phyloP scores from a whole-genome alignment of 1,140 invertebrate genomes.

The Pentalonia nigronervosa region DNA sequence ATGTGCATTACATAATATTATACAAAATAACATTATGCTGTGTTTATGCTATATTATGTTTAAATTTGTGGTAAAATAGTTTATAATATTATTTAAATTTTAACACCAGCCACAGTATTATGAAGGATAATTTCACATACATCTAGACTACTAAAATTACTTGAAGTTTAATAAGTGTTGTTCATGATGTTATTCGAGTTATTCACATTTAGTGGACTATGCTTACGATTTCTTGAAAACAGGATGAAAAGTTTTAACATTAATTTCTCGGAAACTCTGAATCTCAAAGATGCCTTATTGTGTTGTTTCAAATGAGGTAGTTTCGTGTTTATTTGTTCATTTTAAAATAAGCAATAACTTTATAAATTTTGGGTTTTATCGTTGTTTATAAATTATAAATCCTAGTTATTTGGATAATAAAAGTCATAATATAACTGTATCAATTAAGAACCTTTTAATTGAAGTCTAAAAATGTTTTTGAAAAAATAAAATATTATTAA shows the following conservation, averaged over 20 bases:
- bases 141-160: slow-evolving; percentile 21
- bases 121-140: slow-evolving; percentile 2
- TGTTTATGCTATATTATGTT: background rate
- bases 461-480: no score
- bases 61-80: background rate
- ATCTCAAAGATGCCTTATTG: background rate
- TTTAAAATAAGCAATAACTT: slow-evolving; percentile 4
- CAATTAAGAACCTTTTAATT: background rate
- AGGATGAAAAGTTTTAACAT: slow-evolving; percentile 1
- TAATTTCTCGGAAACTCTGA: background rate
- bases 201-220: background rate
- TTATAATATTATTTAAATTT: background rate
- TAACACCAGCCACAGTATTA: slow-evolving; percentile 1
- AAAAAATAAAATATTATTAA: no score
- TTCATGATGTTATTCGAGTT: slow-evolving; percentile 32
- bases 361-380: background rate
- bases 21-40: background rate
- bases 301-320: slow-evolving; percentile 12
- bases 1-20: background rate
- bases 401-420: background rate
- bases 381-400: slow-evolving; percentile 21
- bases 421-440: background rate
- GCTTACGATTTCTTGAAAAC: slow-evolving; percentile 33
- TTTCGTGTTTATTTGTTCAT: background rate
- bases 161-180: slow-evolving; percentile 39